Base-by-base conservation (phyloP, 2,113 vertebrate species). In the Probosciger aterrimus region DNA sequence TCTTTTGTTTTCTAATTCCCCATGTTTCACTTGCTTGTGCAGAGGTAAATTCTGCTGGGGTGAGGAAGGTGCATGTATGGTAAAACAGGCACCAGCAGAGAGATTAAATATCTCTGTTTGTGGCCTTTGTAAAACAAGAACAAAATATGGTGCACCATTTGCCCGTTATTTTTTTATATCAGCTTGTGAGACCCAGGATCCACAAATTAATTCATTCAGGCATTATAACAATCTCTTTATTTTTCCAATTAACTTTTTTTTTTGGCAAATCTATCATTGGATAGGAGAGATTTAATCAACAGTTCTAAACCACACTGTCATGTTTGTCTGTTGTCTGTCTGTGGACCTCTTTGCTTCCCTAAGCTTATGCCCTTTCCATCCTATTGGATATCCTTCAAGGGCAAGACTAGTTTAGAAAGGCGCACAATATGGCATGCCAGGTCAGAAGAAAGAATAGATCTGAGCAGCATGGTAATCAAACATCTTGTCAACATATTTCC, bases 231-330 rank as follows among this genome's bases (percentile, higher is more conserved):
- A 44, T 65, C 5, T 55, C 4, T 60, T 46, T 67, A 37, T 86
- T 49, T 23, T 22, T 10, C 22, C 14, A 46, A 14, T 50, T 16
- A 52, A 62, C 6, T 52, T 1, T 19, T 49, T 79, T 64, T 60
- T 27, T 3, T 60, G 14, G 33, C 59, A 18, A 57, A 18, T 35
- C 5, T 44, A 4, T 65, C 33, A 5, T 52, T 73, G 59, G n/a
- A 33, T 33, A 64, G 28, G 47, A 73, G 35, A 28, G 25, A 46
- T 31, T 41, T 60, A 63, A 92, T 10, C 18, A 67, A 15, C 8
- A 60, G 14, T 4, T 86, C 53, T 73, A 15, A 31, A 39, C 70
- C 39, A 8, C 1, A 2, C 9, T 60, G n/a, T 30, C 1, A 0
- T 17, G 8, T 57, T 41, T 82, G 10, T 55, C 43, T 63, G 18